Evolutionary conservation across 2,888 invertebrate species (phyloP).

Genomic region (Luperina testacea): DNA sequence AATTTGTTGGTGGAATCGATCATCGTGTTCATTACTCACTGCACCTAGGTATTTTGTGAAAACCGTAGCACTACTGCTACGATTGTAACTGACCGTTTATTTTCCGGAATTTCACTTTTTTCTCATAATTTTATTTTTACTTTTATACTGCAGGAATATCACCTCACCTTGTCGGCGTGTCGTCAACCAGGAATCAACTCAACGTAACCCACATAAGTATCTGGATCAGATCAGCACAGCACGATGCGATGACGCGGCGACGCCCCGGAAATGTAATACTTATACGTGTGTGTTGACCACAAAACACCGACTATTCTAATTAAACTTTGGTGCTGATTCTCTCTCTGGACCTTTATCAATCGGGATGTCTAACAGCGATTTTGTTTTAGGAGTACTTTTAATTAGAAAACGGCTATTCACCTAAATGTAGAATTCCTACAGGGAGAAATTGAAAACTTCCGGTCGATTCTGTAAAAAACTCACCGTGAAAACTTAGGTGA

Average conservation of each 20-base stretch:
- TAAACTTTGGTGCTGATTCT: neutral
- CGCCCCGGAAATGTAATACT: neutral
- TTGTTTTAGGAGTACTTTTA: conserved; percentile 7
- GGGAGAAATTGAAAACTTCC: no score
- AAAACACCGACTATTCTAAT: neutral
- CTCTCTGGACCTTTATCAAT: neutral
- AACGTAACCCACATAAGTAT: neutral
- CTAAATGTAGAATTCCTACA: conserved; percentile 11
- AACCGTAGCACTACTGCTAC: neutral
- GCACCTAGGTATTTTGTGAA: neutral
- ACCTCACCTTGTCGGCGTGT: neutral
- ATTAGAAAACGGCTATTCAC: conserved; percentile 6
- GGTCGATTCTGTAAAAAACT: no score
- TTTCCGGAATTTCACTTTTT: neutral
- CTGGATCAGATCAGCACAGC: neutral
- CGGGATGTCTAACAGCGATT: neutral
- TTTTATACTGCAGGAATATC: neutral
- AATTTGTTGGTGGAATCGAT: neutral
- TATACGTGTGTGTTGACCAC: neutral
- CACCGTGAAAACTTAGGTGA: no score
- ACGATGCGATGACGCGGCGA: neutral
- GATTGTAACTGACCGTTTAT: neutral
- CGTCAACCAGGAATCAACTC: neutral
- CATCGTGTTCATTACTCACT: neutral
- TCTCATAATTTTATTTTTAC: neutral